Evolutionary conservation across 2,888 invertebrate species (phyloP).

Genomic region (Brenthis daphne): DNA sequence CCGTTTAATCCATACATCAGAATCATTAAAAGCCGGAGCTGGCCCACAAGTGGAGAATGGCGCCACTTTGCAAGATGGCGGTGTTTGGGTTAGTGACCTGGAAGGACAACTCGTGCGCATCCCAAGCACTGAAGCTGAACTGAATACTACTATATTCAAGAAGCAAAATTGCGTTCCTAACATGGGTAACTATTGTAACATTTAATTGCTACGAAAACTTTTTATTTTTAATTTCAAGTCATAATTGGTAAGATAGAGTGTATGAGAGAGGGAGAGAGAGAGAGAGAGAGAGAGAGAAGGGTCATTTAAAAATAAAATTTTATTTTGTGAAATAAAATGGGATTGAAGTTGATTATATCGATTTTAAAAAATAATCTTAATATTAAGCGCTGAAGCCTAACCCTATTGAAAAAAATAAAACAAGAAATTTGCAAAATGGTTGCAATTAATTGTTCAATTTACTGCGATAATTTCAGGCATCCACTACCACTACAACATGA

Average conservation of each 20-base stretch:
- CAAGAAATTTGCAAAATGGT: neutral
- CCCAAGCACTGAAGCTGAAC: slow-evolving; percentile 53
- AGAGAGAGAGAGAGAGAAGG: too few relatives aligned
- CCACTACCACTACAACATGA: slow-evolving; percentile 67
- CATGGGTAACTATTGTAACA: slow-evolving; percentile 50
- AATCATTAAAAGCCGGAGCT: slow-evolving; percentile 66
- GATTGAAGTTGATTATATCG: too few relatives aligned
- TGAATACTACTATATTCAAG: slow-evolving; percentile 59
- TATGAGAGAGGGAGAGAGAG: too few relatives aligned
- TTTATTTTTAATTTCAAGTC: neutral
- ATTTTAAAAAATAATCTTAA: too few relatives aligned
- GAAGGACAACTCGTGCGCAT: slow-evolving; percentile 62
- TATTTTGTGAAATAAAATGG: too few relatives aligned
- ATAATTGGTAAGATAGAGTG: neutral
- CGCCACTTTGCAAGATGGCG: slow-evolving; percentile 72
- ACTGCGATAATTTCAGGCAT: slow-evolving; percentile 50
- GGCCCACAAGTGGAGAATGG: slow-evolving; percentile 70
- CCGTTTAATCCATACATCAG: slow-evolving; percentile 42
- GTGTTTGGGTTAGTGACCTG: slow-evolving; percentile 69
- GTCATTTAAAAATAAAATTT: too few relatives aligned
- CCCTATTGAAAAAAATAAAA: too few relatives aligned
- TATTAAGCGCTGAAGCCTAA: too few relatives aligned
- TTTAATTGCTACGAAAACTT: neutral
- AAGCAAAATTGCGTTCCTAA: slow-evolving; percentile 65
- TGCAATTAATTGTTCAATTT: neutral